Conservation (phyloP, 2,113 vertebrate species). For the Saccopteryx leptura region DNA sequence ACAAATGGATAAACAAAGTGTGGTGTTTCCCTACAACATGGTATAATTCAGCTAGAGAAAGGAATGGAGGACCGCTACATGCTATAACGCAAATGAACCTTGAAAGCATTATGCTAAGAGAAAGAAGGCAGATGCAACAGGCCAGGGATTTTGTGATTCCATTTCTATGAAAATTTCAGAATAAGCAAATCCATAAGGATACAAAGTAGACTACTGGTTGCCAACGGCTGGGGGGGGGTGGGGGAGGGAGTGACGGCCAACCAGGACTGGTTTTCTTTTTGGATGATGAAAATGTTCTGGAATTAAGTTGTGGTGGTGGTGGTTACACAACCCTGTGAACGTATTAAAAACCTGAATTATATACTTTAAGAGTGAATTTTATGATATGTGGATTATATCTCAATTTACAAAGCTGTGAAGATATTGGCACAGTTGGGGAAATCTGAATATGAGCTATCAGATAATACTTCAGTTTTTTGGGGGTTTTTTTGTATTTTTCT, state of each 20-base stretch:
- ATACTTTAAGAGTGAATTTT: not conserved
- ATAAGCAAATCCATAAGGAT: not conserved
- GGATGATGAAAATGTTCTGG: constrained; percentile 20
- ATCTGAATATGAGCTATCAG: constrained; percentile 36
- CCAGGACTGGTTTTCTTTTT: not conserved
- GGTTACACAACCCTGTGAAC: constrained; percentile 3
- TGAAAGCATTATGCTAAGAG: not conserved
- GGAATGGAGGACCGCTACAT: not conserved
- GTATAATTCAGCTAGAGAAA: not conserved
- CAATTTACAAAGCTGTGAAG: not conserved
- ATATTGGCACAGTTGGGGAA: not conserved
- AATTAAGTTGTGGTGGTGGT: not conserved
- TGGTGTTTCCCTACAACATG: not conserved
- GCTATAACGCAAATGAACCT: not conserved
- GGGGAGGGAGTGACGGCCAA: not conserved
- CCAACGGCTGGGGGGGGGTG: not conserved
- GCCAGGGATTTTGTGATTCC: not conserved
- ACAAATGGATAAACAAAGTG: not conserved
- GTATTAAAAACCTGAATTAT: constrained; percentile 32
- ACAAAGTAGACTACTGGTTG: not conserved
- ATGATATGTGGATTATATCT: not conserved
- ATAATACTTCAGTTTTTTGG: not conserved
- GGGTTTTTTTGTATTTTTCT: too few species aligned
- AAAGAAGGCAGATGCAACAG: not conserved
- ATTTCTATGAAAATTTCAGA: not conserved